Evolutionary conservation across 2,797 vertebrate species (phyloP).

Genomic region (Coilia nasus): DNA sequence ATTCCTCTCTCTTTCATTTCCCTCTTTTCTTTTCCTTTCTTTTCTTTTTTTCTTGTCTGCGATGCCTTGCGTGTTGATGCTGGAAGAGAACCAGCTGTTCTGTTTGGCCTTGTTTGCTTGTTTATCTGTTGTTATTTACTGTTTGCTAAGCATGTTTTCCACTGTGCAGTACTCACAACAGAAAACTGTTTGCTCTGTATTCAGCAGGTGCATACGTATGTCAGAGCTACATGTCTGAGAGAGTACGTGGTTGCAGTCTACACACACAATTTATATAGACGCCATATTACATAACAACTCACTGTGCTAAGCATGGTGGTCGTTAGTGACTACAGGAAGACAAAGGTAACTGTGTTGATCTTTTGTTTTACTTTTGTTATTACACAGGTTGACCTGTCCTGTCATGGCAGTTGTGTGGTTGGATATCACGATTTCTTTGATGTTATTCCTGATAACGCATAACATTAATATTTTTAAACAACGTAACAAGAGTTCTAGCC

Average conservation of each 20-base stretch:
- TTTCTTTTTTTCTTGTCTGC: background rate
- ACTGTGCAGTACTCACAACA: background rate
- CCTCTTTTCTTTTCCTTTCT: background rate
- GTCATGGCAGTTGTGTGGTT: background rate
- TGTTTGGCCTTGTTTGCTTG: slow-evolving; percentile 25
- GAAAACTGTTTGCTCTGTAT: background rate
- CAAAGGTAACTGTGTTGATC: background rate
- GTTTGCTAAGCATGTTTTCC: background rate
- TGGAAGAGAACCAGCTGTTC: background rate
- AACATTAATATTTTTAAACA: background rate
- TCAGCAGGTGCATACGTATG: background rate
- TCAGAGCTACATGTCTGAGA: background rate
- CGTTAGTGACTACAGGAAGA: background rate
- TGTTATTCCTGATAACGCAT: background rate
- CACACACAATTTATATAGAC: background rate
- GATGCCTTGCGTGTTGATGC: background rate
- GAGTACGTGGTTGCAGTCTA: background rate
- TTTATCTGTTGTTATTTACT: background rate
- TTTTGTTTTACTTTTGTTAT: background rate
- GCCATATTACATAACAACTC: background rate
- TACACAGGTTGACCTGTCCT: background rate
- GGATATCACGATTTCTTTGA: background rate
- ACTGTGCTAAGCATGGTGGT: background rate
- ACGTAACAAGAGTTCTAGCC: background rate
- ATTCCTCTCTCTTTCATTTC: background rate